Conservation (phyloP, 2,113 vertebrate species). For the Heteronetta atricapilla region DNA sequence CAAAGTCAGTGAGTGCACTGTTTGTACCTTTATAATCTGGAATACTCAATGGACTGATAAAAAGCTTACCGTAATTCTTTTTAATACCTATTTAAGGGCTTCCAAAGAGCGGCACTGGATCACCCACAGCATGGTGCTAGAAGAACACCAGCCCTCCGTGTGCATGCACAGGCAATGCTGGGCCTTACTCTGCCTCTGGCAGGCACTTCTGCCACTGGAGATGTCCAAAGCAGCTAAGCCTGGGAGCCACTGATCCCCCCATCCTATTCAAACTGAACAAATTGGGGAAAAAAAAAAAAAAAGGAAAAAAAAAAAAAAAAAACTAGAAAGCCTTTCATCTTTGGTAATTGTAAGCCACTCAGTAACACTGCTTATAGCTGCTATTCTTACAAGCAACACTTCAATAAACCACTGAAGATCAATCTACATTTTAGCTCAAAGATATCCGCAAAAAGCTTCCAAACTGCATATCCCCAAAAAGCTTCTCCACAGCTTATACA, state of each 20-base stretch:
- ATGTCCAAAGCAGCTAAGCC: neutral
- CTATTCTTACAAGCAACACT: neutral
- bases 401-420: neutral
- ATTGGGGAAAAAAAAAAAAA: neutral
- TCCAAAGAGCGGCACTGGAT: accelerated
- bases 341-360: neutral
- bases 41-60: neutral
- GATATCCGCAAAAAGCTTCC: neutral
- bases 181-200: neutral
- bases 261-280: neutral
- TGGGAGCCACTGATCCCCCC: neutral
- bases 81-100: neutral
- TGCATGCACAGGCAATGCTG: accelerated
- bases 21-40: neutral
- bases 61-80: neutral
- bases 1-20: neutral
- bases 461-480: neutral
- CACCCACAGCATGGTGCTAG: accelerated
- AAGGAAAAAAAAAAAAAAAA: too few species aligned
- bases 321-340: neutral
- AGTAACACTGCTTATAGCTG: neutral
- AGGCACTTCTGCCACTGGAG: neutral
- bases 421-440: neutral
- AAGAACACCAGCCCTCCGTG: neutral
- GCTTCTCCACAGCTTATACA: neutral